Conservation (phyloP, 2,113 vertebrate genomes). For the Orthochromis indermauri region DNA sequence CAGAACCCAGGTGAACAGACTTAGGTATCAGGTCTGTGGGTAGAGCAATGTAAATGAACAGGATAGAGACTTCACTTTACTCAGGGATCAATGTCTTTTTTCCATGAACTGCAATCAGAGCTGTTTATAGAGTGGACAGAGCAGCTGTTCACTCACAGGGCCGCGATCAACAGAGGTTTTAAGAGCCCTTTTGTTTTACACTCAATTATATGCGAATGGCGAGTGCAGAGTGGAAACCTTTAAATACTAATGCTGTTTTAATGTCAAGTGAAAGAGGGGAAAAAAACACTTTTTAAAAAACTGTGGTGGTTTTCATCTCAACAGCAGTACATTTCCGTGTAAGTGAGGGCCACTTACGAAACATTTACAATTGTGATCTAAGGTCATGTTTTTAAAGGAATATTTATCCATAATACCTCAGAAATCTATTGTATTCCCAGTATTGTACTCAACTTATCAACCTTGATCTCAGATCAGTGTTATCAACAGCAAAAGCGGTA, state of each 20-base stretch:
- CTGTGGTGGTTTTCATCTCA: background rate
- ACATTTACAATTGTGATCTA: background rate
- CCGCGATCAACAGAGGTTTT: constrained; percentile 78
- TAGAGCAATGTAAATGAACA: constrained; percentile 77
- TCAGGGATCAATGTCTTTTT: constrained; percentile 81
- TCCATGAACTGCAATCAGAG: constrained; percentile 77
- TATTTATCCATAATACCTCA: background rate
- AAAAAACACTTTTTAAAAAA: constrained; percentile 52
- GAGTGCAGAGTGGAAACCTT: constrained; percentile 76
- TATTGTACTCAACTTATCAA: background rate
- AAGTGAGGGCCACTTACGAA: background rate
- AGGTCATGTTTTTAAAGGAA: background rate
- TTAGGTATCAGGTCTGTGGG: constrained; percentile 72
- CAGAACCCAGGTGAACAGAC: constrained; percentile 68
- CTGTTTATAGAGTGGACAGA: constrained; percentile 69
- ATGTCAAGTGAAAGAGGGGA: constrained; percentile 71
- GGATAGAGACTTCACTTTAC: constrained; percentile 76
- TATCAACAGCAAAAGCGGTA: background rate
- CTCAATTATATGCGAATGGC: constrained; percentile 79
- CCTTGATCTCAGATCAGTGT: constrained; percentile 1
- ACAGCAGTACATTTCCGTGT: background rate
- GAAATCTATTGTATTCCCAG: background rate
- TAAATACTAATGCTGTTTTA: constrained; percentile 84
- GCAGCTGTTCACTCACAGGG: constrained; percentile 77
- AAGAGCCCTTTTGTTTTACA: constrained; percentile 77